A percentile compares a stretch with the other conserved stretches of the same genome.
Conservation (phyloP, 2,797 vertebrate genomes). For the Rhinichthys osculus region DNA sequence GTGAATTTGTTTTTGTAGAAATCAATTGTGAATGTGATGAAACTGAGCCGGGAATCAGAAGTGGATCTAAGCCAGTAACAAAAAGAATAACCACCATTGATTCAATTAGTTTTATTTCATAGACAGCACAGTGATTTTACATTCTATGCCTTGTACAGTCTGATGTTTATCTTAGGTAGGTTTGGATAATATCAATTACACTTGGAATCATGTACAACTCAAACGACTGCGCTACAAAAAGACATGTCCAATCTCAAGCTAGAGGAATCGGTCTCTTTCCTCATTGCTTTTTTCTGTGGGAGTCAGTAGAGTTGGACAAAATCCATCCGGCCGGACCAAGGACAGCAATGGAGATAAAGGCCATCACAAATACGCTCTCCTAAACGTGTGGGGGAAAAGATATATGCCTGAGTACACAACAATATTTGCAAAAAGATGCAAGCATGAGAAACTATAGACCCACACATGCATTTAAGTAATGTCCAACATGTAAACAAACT, state of each 20-base stretch:
- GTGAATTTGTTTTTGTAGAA: neutral
- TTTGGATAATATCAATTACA: neutral
- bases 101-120: neutral
- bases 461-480: neutral
- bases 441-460: neutral
- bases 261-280: neutral
- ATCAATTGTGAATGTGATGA: neutral
- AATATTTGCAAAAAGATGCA: neutral
- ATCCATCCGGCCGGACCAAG: slow-evolving; percentile 72
- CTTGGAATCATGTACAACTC: neutral
- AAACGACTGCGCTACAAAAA: neutral
- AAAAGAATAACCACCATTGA: neutral
- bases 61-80: neutral
- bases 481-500: neutral
- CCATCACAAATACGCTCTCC: slow-evolving; percentile 61
- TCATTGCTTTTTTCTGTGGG: slow-evolving; percentile 48
- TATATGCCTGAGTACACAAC: neutral
- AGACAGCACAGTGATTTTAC: neutral
- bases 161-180: too few species aligned
- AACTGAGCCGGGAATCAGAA: neutral
- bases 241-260: neutral
- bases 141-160: neutral
- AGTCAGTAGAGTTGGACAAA: slow-evolving; percentile 56
- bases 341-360: slow-evolving; percentile 37
- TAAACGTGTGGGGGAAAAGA: slow-evolving; percentile 17